phyloP scores from a whole-genome alignment of 2,113 vertebrate genomes.

The Papio anubis region DNA sequence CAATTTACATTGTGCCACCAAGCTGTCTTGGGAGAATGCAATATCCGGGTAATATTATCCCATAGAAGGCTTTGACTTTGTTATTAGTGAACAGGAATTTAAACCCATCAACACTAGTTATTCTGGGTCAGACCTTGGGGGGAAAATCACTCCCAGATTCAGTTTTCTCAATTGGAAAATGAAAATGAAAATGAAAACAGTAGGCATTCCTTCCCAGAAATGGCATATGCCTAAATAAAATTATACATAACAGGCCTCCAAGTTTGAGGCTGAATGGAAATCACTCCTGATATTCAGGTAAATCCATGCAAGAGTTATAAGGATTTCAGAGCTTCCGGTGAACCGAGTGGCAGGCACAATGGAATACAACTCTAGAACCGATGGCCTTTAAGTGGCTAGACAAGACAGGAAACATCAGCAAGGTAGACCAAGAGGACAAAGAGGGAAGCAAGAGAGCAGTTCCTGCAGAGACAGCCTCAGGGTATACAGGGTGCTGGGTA shows the following conservation, averaged over 20 bases:
- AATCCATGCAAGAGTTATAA: neutral
- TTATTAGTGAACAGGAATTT: neutral
- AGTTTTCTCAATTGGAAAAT: slow-evolving; percentile 28
- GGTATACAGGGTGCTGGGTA: neutral
- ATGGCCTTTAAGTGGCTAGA: neutral
- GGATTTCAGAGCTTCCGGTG: neutral
- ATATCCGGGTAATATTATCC: neutral
- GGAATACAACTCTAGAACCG: neutral
- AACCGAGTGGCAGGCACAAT: neutral
- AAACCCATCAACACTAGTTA: neutral
- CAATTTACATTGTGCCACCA: slow-evolving; percentile 40
- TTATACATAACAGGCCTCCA: neutral
- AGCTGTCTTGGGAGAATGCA: slow-evolving; percentile 43
- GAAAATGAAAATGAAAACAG: slow-evolving; percentile 32
- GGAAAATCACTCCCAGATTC: neutral
- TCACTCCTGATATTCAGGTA: neutral
- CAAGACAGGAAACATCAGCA: neutral
- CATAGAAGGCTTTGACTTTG: neutral
- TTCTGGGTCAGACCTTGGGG: neutral
- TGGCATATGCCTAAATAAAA: neutral
- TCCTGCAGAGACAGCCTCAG: neutral
- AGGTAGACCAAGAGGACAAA: neutral
- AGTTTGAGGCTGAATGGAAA: neutral
- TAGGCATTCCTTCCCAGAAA: neutral
- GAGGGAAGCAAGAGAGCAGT: neutral